Evolutionary conservation across 2,888 invertebrate genomes (phyloP).

Genomic region (Druceiella hillmani): DNA sequence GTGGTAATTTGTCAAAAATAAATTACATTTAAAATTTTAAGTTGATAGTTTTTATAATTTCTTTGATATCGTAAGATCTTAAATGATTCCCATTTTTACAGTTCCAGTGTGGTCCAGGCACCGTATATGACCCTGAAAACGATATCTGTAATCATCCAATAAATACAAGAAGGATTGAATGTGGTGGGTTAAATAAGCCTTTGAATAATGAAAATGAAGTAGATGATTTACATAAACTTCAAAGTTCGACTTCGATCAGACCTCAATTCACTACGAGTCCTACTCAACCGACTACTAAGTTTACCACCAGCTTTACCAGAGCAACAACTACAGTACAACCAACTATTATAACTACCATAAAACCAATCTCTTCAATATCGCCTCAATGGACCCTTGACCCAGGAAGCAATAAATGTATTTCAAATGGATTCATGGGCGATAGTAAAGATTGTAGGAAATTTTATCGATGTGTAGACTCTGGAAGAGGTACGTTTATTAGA

Average conservation of each 20-base stretch:
- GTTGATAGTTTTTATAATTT: not conserved
- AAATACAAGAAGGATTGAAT: slow-evolving; percentile 63
- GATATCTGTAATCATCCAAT: slow-evolving; percentile 66
- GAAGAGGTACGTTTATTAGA: slow-evolving; percentile 55
- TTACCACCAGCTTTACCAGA: too few relatives aligned
- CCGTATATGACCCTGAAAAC: slow-evolving; percentile 64
- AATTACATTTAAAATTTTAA: not conserved
- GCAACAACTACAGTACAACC: slow-evolving; percentile 30
- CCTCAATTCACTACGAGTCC: too few relatives aligned
- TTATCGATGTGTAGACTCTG: slow-evolving; percentile 69
- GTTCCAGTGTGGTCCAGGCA: slow-evolving; percentile 71
- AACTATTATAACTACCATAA: slow-evolving; percentile 31
- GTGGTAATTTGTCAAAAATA: too few relatives aligned
- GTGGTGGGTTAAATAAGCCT: slow-evolving; percentile 43
- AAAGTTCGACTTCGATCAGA: too few relatives aligned
- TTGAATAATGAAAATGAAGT: slow-evolving; percentile 54
- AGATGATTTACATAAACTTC: slow-evolving; percentile 28
- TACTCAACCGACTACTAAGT: too few relatives aligned
- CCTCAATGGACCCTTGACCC: slow-evolving; percentile 7
- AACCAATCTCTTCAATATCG: not conserved
- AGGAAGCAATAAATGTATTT: slow-evolving; percentile 41
- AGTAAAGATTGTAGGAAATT: slow-evolving; percentile 68
- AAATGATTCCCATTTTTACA: slow-evolving; percentile 30
- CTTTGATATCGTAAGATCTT: not conserved
- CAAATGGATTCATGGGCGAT: slow-evolving; percentile 71